Conservation (phyloP, 1,140 invertebrate genomes). For the Arion vulgaris region DNA sequence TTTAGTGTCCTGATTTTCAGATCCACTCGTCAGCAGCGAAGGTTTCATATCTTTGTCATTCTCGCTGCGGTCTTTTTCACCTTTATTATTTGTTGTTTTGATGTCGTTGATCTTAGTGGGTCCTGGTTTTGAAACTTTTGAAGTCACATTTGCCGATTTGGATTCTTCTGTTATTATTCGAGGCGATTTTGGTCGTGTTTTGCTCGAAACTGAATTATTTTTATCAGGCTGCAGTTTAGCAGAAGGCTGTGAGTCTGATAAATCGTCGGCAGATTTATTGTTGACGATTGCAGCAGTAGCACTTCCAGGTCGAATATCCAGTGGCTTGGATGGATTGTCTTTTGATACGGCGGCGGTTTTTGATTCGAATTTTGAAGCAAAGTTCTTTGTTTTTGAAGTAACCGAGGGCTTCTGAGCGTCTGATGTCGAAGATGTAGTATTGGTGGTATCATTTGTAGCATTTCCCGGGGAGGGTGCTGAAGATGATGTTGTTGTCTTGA, state of each 20-base stretch:
- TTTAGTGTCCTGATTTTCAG: not conserved
- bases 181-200: not conserved
- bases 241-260: not conserved
- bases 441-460: not conserved
- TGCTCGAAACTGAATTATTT: not conserved
- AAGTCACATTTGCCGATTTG: not conserved
- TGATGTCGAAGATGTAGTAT: not conserved
- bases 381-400: conserved; percentile 23
- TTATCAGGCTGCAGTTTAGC: not conserved
- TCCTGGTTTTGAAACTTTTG: not conserved
- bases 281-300: not conserved
- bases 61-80: not conserved
- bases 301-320: not conserved
- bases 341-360: not conserved
- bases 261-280: not conserved
- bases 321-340: not conserved
- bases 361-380: conserved; percentile 27
- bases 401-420: conserved; percentile 2
- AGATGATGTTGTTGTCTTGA: conserved; percentile 18
- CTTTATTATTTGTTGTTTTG: not conserved
- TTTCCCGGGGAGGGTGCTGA: conserved; percentile 5
- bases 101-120: not conserved
- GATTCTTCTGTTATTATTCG: not conserved
- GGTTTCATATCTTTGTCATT: not conserved
- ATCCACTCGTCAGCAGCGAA: not conserved